Conservation (phyloP, 2,888 invertebrate genomes). For the Leptothorax acervorum region DNA sequence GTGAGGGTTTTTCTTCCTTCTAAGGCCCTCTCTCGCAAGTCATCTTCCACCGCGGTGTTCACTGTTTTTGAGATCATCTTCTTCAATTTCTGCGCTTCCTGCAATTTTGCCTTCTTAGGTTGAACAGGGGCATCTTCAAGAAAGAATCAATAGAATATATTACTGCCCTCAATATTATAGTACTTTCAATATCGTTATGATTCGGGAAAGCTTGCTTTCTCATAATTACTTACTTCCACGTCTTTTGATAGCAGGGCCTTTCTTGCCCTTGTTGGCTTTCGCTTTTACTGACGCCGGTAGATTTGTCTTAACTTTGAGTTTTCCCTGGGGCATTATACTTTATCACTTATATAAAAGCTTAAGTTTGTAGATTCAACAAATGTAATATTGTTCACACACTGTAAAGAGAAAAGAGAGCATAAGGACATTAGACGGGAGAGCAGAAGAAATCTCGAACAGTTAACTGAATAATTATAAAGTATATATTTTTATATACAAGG, state of each 20-base stretch:
- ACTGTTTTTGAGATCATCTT: slow-evolving; percentile 90
- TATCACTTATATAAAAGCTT: neutral
- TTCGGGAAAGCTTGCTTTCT: neutral
- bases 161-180: neutral
- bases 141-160: slow-evolving; percentile 10
- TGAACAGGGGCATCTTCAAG: slow-evolving; percentile 88
- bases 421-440: neutral
- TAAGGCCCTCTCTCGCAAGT: slow-evolving; percentile 88
- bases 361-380: neutral
- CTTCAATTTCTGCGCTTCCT: slow-evolving; percentile 89
- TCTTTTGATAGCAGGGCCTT: slow-evolving; percentile 87
- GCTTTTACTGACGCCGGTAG: slow-evolving; percentile 87
- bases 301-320: slow-evolving; percentile 89
- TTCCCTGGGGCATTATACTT: slow-evolving; percentile 89
- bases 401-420: neutral
- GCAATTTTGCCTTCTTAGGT: slow-evolving; percentile 88
- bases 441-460: neutral
- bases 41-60: slow-evolving; percentile 90
- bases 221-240: slow-evolving; percentile 87
- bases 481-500: too few relatives aligned
- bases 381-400: neutral
- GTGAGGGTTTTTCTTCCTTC: slow-evolving; percentile 86
- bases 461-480: neutral
- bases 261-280: slow-evolving; percentile 85
- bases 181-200: neutral